Evolutionary conservation across 2,113 vertebrate species (phyloP).

Genomic region (Hemicordylus capensis): DNA sequence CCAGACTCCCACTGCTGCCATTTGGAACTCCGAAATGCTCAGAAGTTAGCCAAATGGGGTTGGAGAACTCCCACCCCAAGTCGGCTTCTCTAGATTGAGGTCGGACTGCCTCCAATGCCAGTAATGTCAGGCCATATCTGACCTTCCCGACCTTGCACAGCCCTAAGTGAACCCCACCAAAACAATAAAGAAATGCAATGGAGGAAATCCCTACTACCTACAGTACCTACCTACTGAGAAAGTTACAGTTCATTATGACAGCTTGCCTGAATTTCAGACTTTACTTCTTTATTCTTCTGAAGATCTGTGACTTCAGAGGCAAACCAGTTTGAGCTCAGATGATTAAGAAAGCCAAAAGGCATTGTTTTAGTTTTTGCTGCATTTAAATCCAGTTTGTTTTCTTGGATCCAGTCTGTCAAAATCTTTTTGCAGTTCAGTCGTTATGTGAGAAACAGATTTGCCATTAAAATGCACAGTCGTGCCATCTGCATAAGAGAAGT

Average conservation of each 20-base stretch:
- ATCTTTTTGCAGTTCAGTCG: conserved; percentile 88
- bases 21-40: too few relatives aligned
- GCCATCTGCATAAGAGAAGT: conserved; percentile 85
- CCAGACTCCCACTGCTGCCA: too few relatives aligned
- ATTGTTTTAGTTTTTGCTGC: conserved; percentile 88
- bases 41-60: too few relatives aligned
- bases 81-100: too few relatives aligned
- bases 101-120: too few relatives aligned
- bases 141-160: too few relatives aligned
- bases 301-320: conserved; percentile 71
- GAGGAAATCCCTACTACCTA: neutral
- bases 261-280: conserved; percentile 19
- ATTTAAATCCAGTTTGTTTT: conserved; percentile 88
- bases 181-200: neutral
- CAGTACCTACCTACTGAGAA: neutral
- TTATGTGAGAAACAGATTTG: conserved; percentile 89
- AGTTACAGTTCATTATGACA: neutral
- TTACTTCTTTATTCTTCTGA: conserved; percentile 53
- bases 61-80: too few relatives aligned
- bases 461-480: conserved; percentile 89
- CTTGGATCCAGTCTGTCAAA: conserved; percentile 87
- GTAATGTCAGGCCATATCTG: too few relatives aligned
- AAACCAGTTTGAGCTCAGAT: conserved; percentile 78
- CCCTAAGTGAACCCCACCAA: too few relatives aligned
- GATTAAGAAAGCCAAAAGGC: conserved; percentile 83